These are phyloP conservation scores for Cyclophora punctaria DNA, from an alignment of 2,888 invertebrate species.

Conservation along the genomic window DNA sequence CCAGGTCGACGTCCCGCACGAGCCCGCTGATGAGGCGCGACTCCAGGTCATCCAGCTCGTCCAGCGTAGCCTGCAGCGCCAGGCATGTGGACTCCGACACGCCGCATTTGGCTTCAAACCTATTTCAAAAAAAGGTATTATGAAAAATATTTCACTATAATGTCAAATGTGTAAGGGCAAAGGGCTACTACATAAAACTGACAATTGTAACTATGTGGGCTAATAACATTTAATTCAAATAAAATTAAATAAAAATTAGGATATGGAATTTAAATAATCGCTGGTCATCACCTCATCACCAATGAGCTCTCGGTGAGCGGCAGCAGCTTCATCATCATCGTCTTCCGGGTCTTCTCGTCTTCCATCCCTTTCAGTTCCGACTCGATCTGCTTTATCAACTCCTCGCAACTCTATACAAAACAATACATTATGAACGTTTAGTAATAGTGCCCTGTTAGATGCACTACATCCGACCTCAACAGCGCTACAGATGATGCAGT, in stretches of 20 bases:
- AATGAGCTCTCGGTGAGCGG: conserved; percentile 38
- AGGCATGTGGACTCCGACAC: conserved; percentile 41
- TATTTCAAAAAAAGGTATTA: conserved; percentile 9
- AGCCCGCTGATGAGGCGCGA: conserved; percentile 32
- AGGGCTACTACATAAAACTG: not conserved
- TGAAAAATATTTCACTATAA: no score
- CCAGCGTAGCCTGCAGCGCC: conserved; percentile 39
- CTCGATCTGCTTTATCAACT: conserved; percentile 30
- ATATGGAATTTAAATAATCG: no score
- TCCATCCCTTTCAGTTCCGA: conserved; percentile 25
- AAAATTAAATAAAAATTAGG: not conserved
- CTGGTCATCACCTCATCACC: conserved; percentile 34
- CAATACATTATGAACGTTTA: no score
- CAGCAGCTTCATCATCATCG: conserved; percentile 27
- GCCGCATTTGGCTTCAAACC: conserved; percentile 52
- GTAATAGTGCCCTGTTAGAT: no score
- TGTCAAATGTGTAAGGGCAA: no score
- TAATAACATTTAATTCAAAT: not conserved
- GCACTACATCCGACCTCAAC: no score
- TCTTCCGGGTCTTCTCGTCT: conserved; percentile 29
- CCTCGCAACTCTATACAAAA: conserved; percentile 40
- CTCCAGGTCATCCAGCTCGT: conserved; percentile 42
- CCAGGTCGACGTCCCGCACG: conserved; percentile 7
- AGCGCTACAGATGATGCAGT: no score
- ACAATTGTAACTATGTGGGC: not conserved